Conservation (phyloP, 2,797 vertebrate species). For the Rhinella marina region DNA sequence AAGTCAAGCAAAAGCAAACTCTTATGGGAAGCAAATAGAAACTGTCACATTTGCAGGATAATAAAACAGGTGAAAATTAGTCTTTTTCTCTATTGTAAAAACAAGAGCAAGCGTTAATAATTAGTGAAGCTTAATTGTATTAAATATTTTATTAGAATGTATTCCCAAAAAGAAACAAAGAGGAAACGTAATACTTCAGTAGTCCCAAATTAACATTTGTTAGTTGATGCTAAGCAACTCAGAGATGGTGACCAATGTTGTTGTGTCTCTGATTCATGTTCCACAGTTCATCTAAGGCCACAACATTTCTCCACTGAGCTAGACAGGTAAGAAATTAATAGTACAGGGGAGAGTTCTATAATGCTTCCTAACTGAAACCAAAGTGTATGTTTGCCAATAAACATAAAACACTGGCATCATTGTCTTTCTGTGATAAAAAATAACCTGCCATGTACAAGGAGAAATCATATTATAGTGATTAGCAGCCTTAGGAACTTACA, state of each 20-base stretch:
- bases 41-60: neutral
- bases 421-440: too few relatives aligned
- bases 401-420: too few relatives aligned
- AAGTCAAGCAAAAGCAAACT: neutral
- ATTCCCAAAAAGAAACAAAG: too few relatives aligned
- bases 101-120: neutral
- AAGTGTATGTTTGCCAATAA: neutral
- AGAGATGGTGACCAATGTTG: neutral
- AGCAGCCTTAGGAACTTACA: too few relatives aligned
- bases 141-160: too few relatives aligned
- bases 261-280: constrained; percentile 5
- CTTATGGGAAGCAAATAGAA: neutral
- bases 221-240: constrained; percentile 32
- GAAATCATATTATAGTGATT: too few relatives aligned
- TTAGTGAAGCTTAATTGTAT: too few relatives aligned
- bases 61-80: neutral
- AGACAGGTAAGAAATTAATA: neutral
- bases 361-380: neutral
- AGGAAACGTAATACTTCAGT: too few relatives aligned
- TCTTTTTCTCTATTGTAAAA: neutral
- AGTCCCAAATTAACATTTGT: neutral
- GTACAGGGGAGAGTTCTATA: neutral
- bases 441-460: too few relatives aligned
- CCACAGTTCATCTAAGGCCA: neutral
- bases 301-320: neutral